phyloP scores from a whole-genome alignment of 1,140 invertebrate genomes.

The Bursaphelenchus mucronatus region DNA sequence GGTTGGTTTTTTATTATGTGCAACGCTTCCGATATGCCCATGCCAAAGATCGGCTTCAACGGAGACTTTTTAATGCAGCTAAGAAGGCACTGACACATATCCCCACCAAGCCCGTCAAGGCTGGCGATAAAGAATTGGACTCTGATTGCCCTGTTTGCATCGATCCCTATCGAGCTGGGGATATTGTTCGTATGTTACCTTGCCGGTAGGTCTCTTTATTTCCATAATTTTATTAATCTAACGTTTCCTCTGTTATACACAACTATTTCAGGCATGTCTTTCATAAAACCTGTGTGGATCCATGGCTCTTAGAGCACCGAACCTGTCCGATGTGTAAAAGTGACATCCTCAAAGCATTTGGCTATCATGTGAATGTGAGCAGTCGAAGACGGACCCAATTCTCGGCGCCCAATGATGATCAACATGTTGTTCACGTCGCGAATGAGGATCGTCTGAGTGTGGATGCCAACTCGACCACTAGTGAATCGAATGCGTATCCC shows the following conservation, averaged over 20 bases:
- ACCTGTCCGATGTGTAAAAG: conserved; percentile 76
- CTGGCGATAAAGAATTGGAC: conserved; percentile 77
- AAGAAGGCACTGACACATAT: conserved; percentile 84
- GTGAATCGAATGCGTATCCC: conserved; percentile 52
- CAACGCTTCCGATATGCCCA: conserved; percentile 77
- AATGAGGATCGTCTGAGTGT: conserved; percentile 24
- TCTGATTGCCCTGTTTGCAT: conserved; percentile 85
- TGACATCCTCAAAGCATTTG: conserved; percentile 86
- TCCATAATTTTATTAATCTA: too few species aligned
- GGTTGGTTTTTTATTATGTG: conserved; percentile 89
- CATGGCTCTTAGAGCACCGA: conserved; percentile 83
- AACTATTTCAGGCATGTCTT: conserved; percentile 74
- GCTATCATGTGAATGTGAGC: conserved; percentile 61
- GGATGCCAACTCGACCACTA: conserved; percentile 44
- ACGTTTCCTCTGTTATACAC: too few species aligned
- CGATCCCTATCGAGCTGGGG: conserved; percentile 77
- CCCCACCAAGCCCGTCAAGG: conserved; percentile 76
- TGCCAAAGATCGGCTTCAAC: conserved; percentile 75
- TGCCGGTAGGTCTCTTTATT: conserved; percentile 71
- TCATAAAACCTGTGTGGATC: conserved; percentile 87
- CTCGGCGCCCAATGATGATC: conserved; percentile 26
- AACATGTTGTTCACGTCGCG: conserved; percentile 27
- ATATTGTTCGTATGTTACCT: conserved; percentile 77
- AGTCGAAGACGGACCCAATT: conserved; percentile 40
- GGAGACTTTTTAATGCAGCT: conserved; percentile 77